Percentiles rank a stretch among this genome's conserved stretches.
Evolutionary conservation across 2,797 vertebrate genomes (phyloP).

Genomic region (Petrocephalus schoutedeni): DNA sequence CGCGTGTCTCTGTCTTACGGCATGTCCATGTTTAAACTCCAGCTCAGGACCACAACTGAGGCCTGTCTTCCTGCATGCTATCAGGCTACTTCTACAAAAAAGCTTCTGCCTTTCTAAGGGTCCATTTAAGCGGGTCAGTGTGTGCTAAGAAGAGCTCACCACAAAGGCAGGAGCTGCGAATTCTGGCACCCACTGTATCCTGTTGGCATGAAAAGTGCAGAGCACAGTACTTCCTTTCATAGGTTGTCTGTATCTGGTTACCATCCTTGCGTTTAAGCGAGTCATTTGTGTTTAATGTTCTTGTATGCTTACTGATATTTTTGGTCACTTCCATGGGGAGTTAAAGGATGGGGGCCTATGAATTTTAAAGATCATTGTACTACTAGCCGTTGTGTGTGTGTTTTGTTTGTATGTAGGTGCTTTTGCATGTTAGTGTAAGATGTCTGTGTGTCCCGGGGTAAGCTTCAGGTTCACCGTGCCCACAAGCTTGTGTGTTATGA

Average conservation of each 20-base stretch:
- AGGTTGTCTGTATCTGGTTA: conserved; percentile 8
- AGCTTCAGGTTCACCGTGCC: not conserved
- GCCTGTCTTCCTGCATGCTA: not conserved
- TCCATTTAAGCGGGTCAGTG: not conserved
- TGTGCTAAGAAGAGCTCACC: not conserved
- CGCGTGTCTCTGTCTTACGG: not conserved
- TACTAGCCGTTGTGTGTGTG: not conserved
- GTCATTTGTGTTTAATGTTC: not conserved
- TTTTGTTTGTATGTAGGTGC: not conserved
- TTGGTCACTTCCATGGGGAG: not conserved
- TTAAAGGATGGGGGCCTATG: not conserved
- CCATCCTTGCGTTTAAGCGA: not conserved
- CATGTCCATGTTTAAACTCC: not conserved
- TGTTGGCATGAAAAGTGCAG: conserved; percentile 15
- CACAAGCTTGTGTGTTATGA: not conserved
- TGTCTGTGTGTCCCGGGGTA: not conserved
- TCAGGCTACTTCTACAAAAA: not conserved
- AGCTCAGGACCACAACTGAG: not conserved
- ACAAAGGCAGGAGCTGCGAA: not conserved
- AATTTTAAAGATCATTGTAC: not conserved
- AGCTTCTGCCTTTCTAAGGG: not conserved
- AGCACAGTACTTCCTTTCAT: not conserved
- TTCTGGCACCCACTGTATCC: conserved; percentile 1
- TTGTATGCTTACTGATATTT: not conserved
- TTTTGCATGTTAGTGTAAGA: not conserved